Percentiles rank a stretch among this genome's conserved stretches.
Conservation (phyloP, 92 coral and sea anemone species). For the Porites divaricata region DNA sequence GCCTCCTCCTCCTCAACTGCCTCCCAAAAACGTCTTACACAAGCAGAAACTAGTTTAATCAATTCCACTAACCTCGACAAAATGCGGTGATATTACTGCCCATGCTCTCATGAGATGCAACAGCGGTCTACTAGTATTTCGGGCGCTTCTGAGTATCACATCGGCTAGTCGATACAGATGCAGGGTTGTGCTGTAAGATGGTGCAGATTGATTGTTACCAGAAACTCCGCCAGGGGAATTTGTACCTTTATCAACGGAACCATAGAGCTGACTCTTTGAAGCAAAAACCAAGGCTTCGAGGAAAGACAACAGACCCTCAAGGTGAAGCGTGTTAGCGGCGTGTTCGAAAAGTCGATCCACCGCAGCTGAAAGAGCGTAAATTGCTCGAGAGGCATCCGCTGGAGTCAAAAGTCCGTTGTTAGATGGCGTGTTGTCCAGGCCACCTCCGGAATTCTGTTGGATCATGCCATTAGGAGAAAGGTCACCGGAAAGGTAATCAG, state of each 20-base stretch:
- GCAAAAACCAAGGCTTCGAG: slow-evolving; percentile 81
- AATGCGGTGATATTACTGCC: slow-evolving; percentile 91
- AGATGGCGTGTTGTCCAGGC: slow-evolving; percentile 67
- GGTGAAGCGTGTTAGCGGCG: slow-evolving; percentile 91
- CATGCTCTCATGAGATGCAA: slow-evolving; percentile 97
- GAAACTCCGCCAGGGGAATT: slow-evolving; percentile 54
- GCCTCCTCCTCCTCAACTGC: too few species aligned
- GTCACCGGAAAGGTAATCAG: slow-evolving; percentile 91
- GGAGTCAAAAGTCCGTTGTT: slow-evolving; percentile 81
- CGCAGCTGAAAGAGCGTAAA: slow-evolving; percentile 96
- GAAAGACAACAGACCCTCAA: slow-evolving; percentile 78
- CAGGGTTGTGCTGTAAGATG: slow-evolving; percentile 74
- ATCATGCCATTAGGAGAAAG: slow-evolving; percentile 75
- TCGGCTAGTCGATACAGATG: slow-evolving; percentile 96
- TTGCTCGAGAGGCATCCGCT: slow-evolving; percentile 94
- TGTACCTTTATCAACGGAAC: slow-evolving; percentile 51
- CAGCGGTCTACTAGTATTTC: slow-evolving; percentile 96
- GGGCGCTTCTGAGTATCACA: slow-evolving; percentile 96
- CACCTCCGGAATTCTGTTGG: slow-evolving; percentile 72
- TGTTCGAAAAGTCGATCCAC: slow-evolving; percentile 98
- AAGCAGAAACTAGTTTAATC: not conserved
- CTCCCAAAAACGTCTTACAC: too few species aligned
- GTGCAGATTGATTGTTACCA: slow-evolving; percentile 53
- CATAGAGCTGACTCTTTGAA: slow-evolving; percentile 85
- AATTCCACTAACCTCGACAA: slow-evolving; percentile 73